These are phyloP conservation scores for Gymnopithys bicolor DNA, from an alignment of 2,797 vertebrate genomes.

Conservation along the genomic window DNA sequence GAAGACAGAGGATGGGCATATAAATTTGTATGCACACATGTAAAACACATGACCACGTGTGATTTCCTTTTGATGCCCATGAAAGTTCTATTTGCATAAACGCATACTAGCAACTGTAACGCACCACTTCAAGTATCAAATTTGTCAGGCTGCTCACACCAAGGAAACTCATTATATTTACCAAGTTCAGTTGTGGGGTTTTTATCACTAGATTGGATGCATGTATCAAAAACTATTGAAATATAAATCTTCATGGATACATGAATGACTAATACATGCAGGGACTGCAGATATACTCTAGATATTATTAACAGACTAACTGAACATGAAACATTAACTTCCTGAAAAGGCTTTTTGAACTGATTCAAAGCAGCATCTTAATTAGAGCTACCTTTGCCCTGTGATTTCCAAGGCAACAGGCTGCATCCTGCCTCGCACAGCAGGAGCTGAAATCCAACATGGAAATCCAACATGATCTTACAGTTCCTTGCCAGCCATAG, in stretches of 20 bases:
- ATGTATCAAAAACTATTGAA: background rate
- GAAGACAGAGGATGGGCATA: background rate
- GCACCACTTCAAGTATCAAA: accelerated
- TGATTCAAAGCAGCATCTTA: background rate
- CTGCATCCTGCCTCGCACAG: background rate
- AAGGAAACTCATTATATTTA: background rate
- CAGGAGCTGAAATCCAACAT: background rate
- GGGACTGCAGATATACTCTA: background rate
- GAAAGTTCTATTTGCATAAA: background rate
- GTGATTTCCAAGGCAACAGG: background rate
- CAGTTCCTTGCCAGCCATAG: background rate
- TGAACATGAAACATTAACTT: background rate
- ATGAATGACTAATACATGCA: background rate
- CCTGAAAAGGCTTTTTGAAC: background rate
- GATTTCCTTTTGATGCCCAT: background rate
- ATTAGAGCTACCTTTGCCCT: background rate
- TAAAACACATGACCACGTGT: background rate
- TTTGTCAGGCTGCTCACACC: background rate
- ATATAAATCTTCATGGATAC: background rate
- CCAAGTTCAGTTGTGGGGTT: background rate
- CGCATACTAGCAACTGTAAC: background rate
- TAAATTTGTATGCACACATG: background rate
- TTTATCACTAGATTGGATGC: background rate
- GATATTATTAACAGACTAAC: background rate
- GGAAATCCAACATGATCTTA: background rate